Conservation (phyloP, 2,113 vertebrate species). For the Sigmodon hispidus region DNA sequence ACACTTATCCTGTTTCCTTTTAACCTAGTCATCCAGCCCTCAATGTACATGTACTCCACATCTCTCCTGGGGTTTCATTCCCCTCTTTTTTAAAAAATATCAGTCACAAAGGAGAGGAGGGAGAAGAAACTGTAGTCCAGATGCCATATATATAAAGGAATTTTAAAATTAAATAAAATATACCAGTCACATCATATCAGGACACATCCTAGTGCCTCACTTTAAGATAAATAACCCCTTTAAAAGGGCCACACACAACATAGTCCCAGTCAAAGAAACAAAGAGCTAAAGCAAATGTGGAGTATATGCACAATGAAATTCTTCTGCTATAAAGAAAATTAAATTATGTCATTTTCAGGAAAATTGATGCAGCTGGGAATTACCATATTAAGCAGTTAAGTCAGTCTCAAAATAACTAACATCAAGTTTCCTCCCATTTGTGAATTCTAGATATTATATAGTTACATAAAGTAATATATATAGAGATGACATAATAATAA, state of each 20-base stretch:
- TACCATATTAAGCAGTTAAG: background rate
- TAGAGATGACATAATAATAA: background rate
- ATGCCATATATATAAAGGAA: background rate
- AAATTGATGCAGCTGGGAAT: background rate
- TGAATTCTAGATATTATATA: background rate
- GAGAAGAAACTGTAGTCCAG: background rate
- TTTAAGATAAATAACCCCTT: constrained; percentile 1
- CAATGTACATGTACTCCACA: background rate
- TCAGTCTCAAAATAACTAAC: background rate
- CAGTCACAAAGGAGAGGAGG: background rate
- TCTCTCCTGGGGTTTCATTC: background rate
- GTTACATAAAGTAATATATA: background rate
- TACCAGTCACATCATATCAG: background rate
- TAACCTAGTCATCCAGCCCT: background rate
- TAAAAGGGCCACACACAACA: background rate
- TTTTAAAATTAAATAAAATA: background rate
- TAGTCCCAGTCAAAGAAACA: background rate
- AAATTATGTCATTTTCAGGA: background rate
- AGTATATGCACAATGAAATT: background rate
- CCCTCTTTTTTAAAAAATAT: background rate
- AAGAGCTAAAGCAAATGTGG: background rate
- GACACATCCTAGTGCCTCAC: background rate
- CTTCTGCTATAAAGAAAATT: background rate
- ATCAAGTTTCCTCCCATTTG: background rate
- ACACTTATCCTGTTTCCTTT: background rate